Percentiles rank a stretch among this genome's conserved stretches.
Conservation (phyloP, 2,888 invertebrate species). For the Cyrtodaria siliqua region DNA sequence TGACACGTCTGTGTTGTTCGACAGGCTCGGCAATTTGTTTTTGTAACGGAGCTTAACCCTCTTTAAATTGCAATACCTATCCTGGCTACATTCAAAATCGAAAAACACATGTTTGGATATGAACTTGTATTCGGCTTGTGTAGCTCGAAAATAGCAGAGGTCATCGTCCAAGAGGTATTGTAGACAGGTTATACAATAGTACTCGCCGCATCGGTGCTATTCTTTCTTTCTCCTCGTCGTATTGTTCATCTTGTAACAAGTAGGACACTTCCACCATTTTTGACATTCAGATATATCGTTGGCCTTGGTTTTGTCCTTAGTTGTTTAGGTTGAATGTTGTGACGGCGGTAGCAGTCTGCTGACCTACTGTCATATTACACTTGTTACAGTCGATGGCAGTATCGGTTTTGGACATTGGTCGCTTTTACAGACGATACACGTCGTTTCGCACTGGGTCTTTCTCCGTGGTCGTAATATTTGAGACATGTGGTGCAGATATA, state of each 20-base stretch:
- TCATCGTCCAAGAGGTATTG: constrained; percentile 27
- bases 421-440: constrained; percentile 31
- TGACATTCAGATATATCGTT: constrained; percentile 21
- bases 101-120: constrained; percentile 30
- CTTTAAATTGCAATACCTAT: constrained; percentile 14
- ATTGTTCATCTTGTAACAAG: constrained; percentile 28
- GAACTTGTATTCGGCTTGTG: constrained; percentile 5
- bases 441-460: constrained; percentile 17
- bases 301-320: constrained; percentile 18
- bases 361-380: constrained; percentile 43
- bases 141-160: constrained; percentile 31
- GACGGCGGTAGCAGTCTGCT: constrained; percentile 1
- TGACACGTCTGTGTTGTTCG: constrained; percentile 15
- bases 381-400: constrained; percentile 14
- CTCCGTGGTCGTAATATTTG: constrained; percentile 17
- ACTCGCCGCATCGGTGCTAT: constrained; percentile 36
- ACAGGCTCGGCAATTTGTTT: constrained; percentile 30
- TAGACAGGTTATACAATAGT: constrained; percentile 17
- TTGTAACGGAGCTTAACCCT: constrained; percentile 22
- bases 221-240: constrained; percentile 14
- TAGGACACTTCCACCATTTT: constrained; percentile 40
- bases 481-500: constrained; percentile 25
- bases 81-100: constrained; percentile 48
- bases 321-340: constrained; percentile 15
- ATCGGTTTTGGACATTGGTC: constrained; percentile 19